Evolutionary conservation across 1,140 invertebrate genomes (phyloP).

Genomic region (Ips nitidus): DNA sequence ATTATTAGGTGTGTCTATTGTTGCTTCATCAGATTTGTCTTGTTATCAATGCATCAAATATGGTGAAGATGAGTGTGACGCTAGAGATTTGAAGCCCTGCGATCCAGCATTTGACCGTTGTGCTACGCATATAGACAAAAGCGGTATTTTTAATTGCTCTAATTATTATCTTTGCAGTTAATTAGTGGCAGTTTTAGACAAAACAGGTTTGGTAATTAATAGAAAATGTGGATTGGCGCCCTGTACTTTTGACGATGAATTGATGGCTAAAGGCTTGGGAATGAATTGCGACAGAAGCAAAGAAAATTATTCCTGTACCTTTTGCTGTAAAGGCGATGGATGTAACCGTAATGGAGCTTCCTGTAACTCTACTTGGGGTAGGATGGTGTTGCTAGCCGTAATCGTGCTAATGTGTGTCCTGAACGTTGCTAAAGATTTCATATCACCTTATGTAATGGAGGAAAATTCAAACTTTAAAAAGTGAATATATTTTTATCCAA

Average conservation of each 20-base stretch:
- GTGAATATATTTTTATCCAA: constrained; percentile 15
- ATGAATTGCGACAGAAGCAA: constrained; percentile 54
- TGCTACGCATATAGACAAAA: constrained; percentile 55
- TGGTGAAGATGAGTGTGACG: constrained; percentile 50
- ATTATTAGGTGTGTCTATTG: neutral
- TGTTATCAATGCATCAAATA: constrained; percentile 58
- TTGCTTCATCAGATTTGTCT: constrained; percentile 26
- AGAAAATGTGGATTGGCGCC: constrained; percentile 58
- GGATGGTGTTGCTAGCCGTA: constrained; percentile 3
- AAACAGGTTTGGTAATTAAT: constrained; percentile 52
- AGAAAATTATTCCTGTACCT: constrained; percentile 52
- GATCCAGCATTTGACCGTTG: constrained; percentile 54
- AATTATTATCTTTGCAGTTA: constrained; percentile 6
- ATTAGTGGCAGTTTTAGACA: constrained; percentile 45
- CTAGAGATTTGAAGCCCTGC: constrained; percentile 52
- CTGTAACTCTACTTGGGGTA: neutral
- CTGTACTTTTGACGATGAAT: constrained; percentile 54
- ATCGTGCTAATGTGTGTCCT: constrained; percentile 16
- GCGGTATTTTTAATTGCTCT: constrained; percentile 47
- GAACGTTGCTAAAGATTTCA: constrained; percentile 28
- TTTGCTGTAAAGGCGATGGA: constrained; percentile 51
- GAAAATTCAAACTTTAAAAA: constrained; percentile 16
- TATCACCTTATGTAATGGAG: constrained; percentile 18
- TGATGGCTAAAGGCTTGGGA: constrained; percentile 52
- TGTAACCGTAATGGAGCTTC: constrained; percentile 48